phyloP scores from a whole-genome alignment of 2,797 vertebrate species.

The Schizopygopsis malacanthus region DNA sequence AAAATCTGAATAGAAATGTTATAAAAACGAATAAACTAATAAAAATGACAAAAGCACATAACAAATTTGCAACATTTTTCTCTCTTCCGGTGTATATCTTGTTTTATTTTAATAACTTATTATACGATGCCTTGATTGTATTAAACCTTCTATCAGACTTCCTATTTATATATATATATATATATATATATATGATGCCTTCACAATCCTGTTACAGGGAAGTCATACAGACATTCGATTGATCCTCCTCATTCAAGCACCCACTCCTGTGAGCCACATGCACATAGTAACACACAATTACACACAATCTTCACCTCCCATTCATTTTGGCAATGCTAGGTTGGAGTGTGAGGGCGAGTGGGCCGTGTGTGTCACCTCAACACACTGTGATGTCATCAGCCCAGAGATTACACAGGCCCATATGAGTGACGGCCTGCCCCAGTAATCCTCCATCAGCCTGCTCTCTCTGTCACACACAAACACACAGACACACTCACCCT shows the following conservation, averaged over 20 bases:
- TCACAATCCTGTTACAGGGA: not conserved
- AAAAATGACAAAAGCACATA: too few relatives aligned
- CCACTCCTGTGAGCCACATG: not conserved
- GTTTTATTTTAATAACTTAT: too few relatives aligned
- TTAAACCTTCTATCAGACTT: not conserved
- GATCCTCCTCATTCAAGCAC: too few relatives aligned
- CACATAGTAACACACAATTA: not conserved
- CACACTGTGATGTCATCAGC: constrained; percentile 76
- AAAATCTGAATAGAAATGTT: not conserved
- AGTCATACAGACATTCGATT: not conserved
- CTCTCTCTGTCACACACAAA: constrained; percentile 58
- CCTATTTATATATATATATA: too few relatives aligned
- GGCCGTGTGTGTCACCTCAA: constrained; percentile 68
- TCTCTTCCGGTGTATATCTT: too few relatives aligned
- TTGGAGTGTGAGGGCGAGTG: constrained; percentile 34
- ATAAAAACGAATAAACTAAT: too few relatives aligned
- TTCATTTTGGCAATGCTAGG: not conserved
- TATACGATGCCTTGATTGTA: not conserved
- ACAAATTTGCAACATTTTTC: too few relatives aligned
- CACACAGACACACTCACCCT: constrained; percentile 43
- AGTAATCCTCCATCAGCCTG: constrained; percentile 72
- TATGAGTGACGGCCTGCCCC: constrained; percentile 77
- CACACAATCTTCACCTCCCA: not conserved
- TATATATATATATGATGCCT: not conserved
- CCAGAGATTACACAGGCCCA: constrained; percentile 78